phyloP scores from a whole-genome alignment of 2,113 vertebrate species.

The Notiomystis cincta region DNA sequence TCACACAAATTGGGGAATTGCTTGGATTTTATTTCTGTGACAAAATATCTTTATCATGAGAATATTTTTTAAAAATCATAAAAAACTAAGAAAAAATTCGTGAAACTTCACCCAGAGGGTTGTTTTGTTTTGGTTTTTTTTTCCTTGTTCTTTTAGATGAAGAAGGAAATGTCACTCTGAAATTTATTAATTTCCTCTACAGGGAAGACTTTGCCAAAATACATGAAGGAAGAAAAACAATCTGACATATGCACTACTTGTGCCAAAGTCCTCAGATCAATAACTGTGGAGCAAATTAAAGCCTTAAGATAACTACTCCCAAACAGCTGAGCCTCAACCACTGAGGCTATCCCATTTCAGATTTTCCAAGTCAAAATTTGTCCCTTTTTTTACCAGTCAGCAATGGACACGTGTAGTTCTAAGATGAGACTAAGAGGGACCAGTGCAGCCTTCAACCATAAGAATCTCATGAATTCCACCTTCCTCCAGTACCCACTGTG shows the following conservation, averaged over 20 bases:
- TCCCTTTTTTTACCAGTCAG: background rate
- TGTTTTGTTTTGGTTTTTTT: background rate
- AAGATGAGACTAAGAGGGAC: background rate
- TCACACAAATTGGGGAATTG: background rate
- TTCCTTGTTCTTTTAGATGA: background rate
- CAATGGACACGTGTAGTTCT: rapidly evolving
- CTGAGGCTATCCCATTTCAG: background rate
- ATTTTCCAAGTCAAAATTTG: background rate
- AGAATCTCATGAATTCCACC: background rate
- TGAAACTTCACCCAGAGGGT: background rate
- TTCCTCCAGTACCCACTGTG: background rate
- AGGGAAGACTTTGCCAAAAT: conserved; percentile 6
- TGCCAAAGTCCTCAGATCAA: background rate
- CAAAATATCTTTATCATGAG: background rate
- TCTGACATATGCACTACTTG: background rate
- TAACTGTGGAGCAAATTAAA: background rate
- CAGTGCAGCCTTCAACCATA: background rate
- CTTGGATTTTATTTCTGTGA: background rate
- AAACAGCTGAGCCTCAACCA: background rate
- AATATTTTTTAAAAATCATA: background rate
- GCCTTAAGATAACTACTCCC: background rate
- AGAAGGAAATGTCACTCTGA: conserved; percentile 15
- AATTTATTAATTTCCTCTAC: conserved; percentile 18
- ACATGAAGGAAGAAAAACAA: background rate
- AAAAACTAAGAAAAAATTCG: background rate